A percentile compares a stretch with the other conserved stretches of the same genome.
Evolutionary conservation across 2,888 invertebrate species (phyloP).

Genomic region (Zeuzera pyrina): DNA sequence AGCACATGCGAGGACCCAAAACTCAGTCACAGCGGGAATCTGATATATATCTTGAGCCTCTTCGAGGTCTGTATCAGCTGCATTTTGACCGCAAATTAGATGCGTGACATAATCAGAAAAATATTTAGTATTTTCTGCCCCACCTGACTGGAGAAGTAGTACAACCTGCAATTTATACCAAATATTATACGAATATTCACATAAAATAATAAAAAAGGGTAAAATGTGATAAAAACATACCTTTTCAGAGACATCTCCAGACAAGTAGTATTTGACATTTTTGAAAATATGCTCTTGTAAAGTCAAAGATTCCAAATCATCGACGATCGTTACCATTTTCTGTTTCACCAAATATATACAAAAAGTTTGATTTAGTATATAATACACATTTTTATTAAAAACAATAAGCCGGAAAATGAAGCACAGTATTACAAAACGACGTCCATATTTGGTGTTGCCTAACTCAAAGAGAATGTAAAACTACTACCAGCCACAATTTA

Average conservation of each 20-base stretch:
- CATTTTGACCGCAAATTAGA: slow-evolving; percentile 89
- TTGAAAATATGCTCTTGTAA: slow-evolving; percentile 80
- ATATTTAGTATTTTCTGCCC: slow-evolving; percentile 90
- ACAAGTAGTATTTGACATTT: slow-evolving; percentile 87
- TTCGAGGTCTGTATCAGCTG: slow-evolving; percentile 87
- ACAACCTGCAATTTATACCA: slow-evolving; percentile 76
- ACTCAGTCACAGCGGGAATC: slow-evolving; percentile 89
- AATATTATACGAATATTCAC: slow-evolving; percentile 1
- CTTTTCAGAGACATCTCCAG: slow-evolving; percentile 84
- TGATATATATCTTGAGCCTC: slow-evolving; percentile 95
- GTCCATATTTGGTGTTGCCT: slow-evolving; percentile 53
- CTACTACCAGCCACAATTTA: too few species aligned
- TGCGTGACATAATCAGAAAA: slow-evolving; percentile 94
- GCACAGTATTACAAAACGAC: slow-evolving; percentile 35
- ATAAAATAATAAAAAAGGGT: slow-evolving; percentile 39
- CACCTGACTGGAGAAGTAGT: slow-evolving; percentile 85
- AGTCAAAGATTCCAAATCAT: slow-evolving; percentile 67
- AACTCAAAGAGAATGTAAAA: slow-evolving; percentile 3
- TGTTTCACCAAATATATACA: slow-evolving; percentile 24
- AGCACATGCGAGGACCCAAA: slow-evolving; percentile 85
- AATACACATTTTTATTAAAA: slow-evolving; percentile 46
- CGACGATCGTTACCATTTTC: slow-evolving; percentile 71
- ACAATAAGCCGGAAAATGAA: slow-evolving; percentile 45
- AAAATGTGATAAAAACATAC: slow-evolving; percentile 62
- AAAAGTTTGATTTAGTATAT: slow-evolving; percentile 26